Evolutionary conservation across 2,888 invertebrate species (phyloP).

Genomic region (Tenthredo amoena): DNA sequence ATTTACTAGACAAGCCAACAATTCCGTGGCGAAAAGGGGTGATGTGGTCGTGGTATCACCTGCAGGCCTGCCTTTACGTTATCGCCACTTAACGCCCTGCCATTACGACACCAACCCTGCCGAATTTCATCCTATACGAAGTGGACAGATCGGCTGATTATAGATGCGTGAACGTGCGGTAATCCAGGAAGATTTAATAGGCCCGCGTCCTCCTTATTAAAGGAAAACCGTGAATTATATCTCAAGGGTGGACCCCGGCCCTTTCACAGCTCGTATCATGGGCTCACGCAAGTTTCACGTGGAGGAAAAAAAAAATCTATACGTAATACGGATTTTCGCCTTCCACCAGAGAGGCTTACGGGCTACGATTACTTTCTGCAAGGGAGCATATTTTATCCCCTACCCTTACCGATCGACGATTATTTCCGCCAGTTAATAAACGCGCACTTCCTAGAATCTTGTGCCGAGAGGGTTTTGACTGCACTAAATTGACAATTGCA

Average conservation of each 20-base stretch:
- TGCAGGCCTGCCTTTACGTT: constrained; percentile 10
- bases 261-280: constrained; percentile 12
- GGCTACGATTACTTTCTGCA: not conserved
- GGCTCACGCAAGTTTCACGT: not conserved
- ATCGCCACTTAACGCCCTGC: constrained; percentile 46
- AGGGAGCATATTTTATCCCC: not conserved
- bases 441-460: not conserved
- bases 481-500: not conserved
- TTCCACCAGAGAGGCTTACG: not conserved
- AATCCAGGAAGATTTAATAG: constrained; percentile 40
- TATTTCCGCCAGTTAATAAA: not conserved
- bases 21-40: not conserved
- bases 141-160: constrained; percentile 48
- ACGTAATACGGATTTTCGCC: constrained; percentile 25
- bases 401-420: not conserved
- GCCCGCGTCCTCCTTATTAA: constrained; percentile 34
- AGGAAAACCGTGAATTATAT: constrained; percentile 10
- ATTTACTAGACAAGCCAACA: constrained; percentile 29
- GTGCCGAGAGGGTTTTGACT: not conserved
- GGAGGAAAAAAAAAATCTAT: not conserved
- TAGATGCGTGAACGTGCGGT: constrained; percentile 31
- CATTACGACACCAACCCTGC: constrained; percentile 29
- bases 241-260: not conserved
- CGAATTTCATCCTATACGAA: constrained; percentile 32
- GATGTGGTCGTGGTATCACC: not conserved